Percentiles rank a stretch among this genome's conserved stretches.
Evolutionary conservation across 1,140 invertebrate genomes (phyloP).

Genomic region (Scaptomyza pallida): DNA sequence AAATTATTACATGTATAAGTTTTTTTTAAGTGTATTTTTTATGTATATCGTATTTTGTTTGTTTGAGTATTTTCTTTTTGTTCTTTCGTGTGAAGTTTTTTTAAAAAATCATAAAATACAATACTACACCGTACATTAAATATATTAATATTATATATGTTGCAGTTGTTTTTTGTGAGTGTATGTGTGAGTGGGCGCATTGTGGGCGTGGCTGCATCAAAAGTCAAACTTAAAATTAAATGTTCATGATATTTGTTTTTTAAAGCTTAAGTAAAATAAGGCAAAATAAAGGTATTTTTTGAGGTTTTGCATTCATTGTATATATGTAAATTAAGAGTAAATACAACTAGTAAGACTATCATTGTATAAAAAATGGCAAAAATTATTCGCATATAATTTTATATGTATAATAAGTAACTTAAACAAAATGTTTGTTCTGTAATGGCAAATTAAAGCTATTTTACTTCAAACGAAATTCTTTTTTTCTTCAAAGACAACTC

Average conservation of each 20-base stretch:
- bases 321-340: slow-evolving; percentile 36
- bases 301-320: slow-evolving; percentile 55
- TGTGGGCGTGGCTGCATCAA: slow-evolving; percentile 65
- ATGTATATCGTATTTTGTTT: slow-evolving; percentile 51
- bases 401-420: slow-evolving; percentile 57
- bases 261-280: slow-evolving; percentile 78
- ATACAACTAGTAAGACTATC: slow-evolving; percentile 43
- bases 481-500: slow-evolving; percentile 15
- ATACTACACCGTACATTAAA: slow-evolving; percentile 71
- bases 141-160: slow-evolving; percentile 45
- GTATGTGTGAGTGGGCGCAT: slow-evolving; percentile 23
- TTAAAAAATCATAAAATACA: slow-evolving; percentile 79
- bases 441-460: slow-evolving; percentile 83
- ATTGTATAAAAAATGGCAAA: slow-evolving; percentile 65
- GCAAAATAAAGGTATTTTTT: slow-evolving; percentile 66
- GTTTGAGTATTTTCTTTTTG: slow-evolving; percentile 72
- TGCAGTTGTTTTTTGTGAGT: slow-evolving; percentile 34
- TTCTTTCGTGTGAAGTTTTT: too few relatives aligned
- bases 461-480: slow-evolving; percentile 52
- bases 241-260: slow-evolving; percentile 31
- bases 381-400: slow-evolving; percentile 55
- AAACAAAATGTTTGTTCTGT: slow-evolving; percentile 52
- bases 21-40: slow-evolving; percentile 36
- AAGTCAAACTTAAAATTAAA: slow-evolving; percentile 63
- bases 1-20: slow-evolving; percentile 52